phyloP scores from a whole-genome alignment of 2,113 vertebrate genomes.

The Casuarius casuarius region DNA sequence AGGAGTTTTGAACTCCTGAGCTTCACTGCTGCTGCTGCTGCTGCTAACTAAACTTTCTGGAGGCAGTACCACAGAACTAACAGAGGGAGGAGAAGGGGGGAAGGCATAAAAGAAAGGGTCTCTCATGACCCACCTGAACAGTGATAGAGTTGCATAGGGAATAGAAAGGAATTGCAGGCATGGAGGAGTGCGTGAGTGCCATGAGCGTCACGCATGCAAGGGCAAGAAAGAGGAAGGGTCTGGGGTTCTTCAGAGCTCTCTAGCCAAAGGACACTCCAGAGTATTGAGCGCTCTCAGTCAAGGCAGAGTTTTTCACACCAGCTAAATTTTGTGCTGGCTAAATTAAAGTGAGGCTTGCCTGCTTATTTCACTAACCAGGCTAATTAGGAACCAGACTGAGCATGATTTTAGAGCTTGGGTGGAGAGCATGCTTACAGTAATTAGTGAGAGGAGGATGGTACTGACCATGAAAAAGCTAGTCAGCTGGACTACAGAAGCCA shows the following conservation, averaged over 20 bases:
- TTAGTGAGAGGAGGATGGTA: background rate
- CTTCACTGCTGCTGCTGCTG: background rate
- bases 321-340: background rate
- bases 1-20: background rate
- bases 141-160: background rate
- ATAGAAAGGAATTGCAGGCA: background rate
- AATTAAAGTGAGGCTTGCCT: background rate
- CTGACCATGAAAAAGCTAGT: background rate
- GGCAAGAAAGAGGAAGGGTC: background rate
- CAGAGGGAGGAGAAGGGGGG: background rate
- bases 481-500: background rate
- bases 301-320: background rate
- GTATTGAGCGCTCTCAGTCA: background rate
- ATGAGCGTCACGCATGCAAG: rapidly evolving
- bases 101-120: background rate
- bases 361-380: background rate
- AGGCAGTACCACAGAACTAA: background rate
- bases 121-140: background rate
- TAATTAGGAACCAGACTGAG: background rate
- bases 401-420: background rate
- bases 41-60: background rate
- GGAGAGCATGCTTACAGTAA: background rate
- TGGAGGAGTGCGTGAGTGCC: background rate
- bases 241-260: background rate
- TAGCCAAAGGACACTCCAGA: background rate